These are phyloP conservation scores for Andrena flavipes DNA, from an alignment of 2,888 invertebrate genomes.

Conservation along the genomic window DNA sequence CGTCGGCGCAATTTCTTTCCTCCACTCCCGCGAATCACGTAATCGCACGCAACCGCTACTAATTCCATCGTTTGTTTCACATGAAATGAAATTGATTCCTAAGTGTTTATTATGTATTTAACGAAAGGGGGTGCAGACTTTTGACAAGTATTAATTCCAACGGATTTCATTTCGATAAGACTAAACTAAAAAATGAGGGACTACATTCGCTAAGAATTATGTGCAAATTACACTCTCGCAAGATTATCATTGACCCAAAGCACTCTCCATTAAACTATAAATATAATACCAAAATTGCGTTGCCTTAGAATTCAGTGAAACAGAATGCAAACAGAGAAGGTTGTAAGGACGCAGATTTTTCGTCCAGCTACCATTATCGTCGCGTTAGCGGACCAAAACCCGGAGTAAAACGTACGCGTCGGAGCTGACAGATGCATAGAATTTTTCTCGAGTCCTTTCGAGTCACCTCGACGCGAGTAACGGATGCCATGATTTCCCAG, in stretches of 20 bases:
- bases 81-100: not conserved
- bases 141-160: too few relatives aligned
- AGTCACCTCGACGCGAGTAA: constrained; percentile 61
- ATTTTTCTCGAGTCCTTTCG: constrained; percentile 65
- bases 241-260: too few relatives aligned
- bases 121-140: not conserved
- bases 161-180: too few relatives aligned
- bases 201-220: too few relatives aligned
- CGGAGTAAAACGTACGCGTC: constrained; percentile 34
- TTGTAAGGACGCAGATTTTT: constrained; percentile 37
- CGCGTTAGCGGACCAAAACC: constrained; percentile 36
- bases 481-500: constrained; percentile 73
- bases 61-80: not conserved
- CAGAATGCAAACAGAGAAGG: not conserved
- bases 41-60: constrained; percentile 11
- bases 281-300: too few relatives aligned
- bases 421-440: constrained; percentile 68
- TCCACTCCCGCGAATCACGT: not conserved
- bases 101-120: not conserved
- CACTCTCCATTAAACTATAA: too few relatives aligned
- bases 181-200: too few relatives aligned
- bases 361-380: constrained; percentile 28
- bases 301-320: too few relatives aligned
- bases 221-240: too few relatives aligned
- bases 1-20: constrained; percentile 7